Evolutionary conservation across 2,113 vertebrate genomes (phyloP).

Genomic region (Merops nubicus): DNA sequence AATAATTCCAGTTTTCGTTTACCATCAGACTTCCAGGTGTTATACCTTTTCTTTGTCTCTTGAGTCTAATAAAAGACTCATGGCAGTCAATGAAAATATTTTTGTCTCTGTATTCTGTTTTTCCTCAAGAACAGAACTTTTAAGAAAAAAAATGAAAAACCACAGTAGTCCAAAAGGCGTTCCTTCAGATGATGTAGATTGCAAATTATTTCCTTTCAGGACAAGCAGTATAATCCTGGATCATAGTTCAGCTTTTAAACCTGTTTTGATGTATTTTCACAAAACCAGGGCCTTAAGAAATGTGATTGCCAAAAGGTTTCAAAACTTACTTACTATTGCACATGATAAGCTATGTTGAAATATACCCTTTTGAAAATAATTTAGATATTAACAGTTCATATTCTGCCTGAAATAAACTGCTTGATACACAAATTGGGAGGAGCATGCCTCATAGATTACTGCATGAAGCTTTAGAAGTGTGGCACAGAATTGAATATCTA

Average conservation of each 20-base stretch:
- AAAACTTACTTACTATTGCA: background rate
- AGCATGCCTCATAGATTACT: background rate
- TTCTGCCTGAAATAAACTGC: background rate
- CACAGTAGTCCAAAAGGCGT: background rate
- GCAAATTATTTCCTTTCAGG: constrained; percentile 11
- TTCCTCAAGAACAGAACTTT: background rate
- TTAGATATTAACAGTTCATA: background rate
- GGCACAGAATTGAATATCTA: background rate
- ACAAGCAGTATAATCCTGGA: background rate
- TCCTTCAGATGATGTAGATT: background rate
- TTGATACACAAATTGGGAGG: background rate
- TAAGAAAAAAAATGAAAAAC: constrained; percentile 11
- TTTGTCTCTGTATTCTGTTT: constrained; percentile 31
- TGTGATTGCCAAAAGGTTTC: background rate
- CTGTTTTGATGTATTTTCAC: constrained; percentile 14
- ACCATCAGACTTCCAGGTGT: constrained; percentile 30
- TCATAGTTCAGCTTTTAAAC: background rate
- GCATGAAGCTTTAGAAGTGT: background rate
- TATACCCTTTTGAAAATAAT: background rate
- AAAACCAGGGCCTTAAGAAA: background rate
- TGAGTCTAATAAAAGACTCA: constrained; percentile 35
- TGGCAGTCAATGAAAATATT: constrained; percentile 23
- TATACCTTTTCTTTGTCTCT: constrained; percentile 10
- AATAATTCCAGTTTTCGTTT: constrained; percentile 53
- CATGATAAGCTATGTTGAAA: background rate